Percentiles rank a stretch among this genome's conserved stretches.
These are phyloP conservation scores for Lepidurus packardi DNA, from an alignment of 1,140 invertebrate species.

Conservation along the genomic window DNA sequence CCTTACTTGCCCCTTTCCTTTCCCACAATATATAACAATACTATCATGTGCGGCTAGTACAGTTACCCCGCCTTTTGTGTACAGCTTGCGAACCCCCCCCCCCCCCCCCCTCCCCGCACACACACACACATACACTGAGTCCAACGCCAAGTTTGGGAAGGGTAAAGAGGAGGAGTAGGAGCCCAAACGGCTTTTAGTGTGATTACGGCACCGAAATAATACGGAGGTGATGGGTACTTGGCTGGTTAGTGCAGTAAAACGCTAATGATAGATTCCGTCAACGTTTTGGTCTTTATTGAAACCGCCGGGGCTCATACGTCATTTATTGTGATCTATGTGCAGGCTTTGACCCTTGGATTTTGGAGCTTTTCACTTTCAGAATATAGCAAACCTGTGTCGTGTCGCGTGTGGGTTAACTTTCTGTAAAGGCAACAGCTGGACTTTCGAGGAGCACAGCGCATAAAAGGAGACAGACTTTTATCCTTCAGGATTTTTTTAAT, in stretches of 20 bases:
- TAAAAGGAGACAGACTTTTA: neutral
- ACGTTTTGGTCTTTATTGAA: neutral
- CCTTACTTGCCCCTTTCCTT: neutral
- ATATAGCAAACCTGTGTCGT: neutral
- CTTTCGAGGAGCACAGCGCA: neutral
- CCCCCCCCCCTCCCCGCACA: no score
- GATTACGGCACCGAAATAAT: neutral
- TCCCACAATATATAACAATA: neutral
- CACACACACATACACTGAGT: neutral
- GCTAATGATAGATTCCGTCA: conserved; percentile 1
- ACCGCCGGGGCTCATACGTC: neutral
- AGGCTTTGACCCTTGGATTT: neutral
- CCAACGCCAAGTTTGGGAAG: neutral
- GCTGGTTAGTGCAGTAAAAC: neutral
- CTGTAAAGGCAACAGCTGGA: neutral
- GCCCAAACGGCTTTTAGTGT: conserved; percentile 6
- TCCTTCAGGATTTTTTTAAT: neutral
- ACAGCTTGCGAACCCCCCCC: neutral
- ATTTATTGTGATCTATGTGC: neutral
- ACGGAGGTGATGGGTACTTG: neutral
- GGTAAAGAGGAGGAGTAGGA: neutral
- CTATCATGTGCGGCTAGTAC: neutral
- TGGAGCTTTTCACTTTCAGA: neutral
- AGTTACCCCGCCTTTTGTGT: neutral
- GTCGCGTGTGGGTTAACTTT: neutral